Conservation (phyloP, 2,113 vertebrate species). For the Xiphias gladius region DNA sequence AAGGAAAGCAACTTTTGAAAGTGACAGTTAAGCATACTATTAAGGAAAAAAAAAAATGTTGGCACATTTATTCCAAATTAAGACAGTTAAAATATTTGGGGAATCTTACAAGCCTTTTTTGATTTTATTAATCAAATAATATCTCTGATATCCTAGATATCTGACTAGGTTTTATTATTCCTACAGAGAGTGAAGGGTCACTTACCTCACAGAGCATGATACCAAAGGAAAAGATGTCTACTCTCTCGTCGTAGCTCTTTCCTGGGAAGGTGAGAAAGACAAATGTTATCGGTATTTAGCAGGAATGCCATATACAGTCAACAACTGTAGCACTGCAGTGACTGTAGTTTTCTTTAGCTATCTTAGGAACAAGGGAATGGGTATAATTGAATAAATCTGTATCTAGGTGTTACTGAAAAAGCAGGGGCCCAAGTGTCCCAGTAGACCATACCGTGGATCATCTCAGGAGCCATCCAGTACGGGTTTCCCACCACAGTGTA, state of each 20-base stretch:
- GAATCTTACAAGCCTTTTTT: neutral
- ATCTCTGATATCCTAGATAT: neutral
- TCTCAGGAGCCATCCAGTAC: conserved; percentile 99
- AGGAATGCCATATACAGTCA: neutral
- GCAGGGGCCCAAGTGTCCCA: neutral
- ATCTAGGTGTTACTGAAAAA: neutral
- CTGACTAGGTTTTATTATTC: conserved; percentile 8
- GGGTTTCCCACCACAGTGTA: conserved; percentile 99
- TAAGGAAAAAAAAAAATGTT: neutral
- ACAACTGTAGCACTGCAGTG: neutral
- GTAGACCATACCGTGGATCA: conserved; percentile 94
- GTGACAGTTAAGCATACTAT: neutral
- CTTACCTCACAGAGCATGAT: conserved; percentile 97
- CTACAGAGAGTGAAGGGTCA: neutral
- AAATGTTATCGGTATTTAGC: neutral
- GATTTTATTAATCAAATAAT: neutral
- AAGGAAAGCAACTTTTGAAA: neutral
- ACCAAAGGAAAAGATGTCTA: conserved; percentile 99
- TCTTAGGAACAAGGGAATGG: neutral
- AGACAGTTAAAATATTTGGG: neutral
- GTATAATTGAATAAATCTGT: neutral
- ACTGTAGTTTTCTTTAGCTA: neutral
- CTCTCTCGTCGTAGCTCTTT: conserved; percentile 96
- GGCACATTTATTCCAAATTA: neutral
- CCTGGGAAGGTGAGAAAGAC: conserved; percentile 78